phyloP scores from a whole-genome alignment of 2,113 vertebrate genomes.

The Ciconia stormi region DNA sequence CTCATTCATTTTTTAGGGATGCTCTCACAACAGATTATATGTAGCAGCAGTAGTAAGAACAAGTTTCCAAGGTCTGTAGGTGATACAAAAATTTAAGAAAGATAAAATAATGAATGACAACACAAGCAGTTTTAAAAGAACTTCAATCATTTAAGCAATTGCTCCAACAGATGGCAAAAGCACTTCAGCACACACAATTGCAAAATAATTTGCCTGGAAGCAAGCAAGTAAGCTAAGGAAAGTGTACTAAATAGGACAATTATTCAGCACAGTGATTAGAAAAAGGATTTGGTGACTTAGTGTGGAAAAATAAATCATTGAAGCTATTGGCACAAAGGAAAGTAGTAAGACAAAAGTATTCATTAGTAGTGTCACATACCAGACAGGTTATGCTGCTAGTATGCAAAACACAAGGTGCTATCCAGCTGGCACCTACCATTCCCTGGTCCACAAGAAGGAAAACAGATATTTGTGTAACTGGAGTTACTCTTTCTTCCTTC shows the following conservation, averaged over 20 bases:
- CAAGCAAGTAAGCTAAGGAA: constrained; percentile 18
- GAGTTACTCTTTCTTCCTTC: not conserved
- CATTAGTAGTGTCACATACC: not conserved
- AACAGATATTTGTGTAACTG: not conserved
- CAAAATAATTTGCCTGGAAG: constrained; percentile 71
- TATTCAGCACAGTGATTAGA: constrained; percentile 35
- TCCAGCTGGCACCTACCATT: not conserved
- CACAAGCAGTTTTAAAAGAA: constrained; percentile 21
- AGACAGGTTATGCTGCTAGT: not conserved
- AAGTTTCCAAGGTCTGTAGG: not conserved
- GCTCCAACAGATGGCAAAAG: constrained; percentile 69
- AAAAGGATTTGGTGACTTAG: constrained; percentile 10
- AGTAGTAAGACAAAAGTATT: not conserved
- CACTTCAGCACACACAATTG: not conserved
- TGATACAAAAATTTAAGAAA: not conserved
- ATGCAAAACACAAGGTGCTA: not conserved
- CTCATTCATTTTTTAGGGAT: not conserved
- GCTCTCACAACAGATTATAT: not conserved
- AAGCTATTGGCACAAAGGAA: not conserved
- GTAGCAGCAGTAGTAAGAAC: not conserved
- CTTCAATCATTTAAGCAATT: constrained; percentile 31
- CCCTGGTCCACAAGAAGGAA: not conserved
- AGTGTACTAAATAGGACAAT: constrained; percentile 35
- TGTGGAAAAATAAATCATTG: not conserved
- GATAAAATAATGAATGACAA: constrained; percentile 29